phyloP scores from a whole-genome alignment of 2,113 vertebrate genomes.

The Myiopsitta monachus region DNA sequence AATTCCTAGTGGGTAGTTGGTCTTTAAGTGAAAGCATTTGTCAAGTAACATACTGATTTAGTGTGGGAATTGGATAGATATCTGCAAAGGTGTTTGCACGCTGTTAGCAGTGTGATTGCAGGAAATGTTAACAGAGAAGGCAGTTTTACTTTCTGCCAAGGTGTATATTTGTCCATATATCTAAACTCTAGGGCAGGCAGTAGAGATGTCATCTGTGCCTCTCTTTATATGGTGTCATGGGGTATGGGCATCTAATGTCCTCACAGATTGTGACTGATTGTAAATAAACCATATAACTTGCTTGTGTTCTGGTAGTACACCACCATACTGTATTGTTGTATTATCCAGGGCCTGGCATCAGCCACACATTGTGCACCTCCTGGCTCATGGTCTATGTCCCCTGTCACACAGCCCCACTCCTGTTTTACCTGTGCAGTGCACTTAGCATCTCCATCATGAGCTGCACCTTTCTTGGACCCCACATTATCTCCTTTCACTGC shows the following conservation, averaged over 20 bases:
- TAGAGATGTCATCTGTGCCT: not conserved
- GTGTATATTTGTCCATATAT: not conserved
- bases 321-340: not conserved
- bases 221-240: not conserved
- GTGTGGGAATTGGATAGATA: not conserved
- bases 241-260: not conserved
- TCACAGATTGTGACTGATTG: not conserved
- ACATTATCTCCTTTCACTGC: not conserved
- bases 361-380: not conserved
- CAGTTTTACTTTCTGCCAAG: not conserved
- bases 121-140: not conserved
- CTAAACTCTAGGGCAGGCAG: not conserved
- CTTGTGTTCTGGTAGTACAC: not conserved
- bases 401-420: not conserved
- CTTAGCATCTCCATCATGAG: not conserved
- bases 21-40: slow-evolving; percentile 5
- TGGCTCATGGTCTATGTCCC: not conserved
- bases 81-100: not conserved
- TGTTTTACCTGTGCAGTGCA: not conserved
- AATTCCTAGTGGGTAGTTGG: slow-evolving; percentile 32
- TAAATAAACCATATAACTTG: not conserved
- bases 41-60: not conserved
- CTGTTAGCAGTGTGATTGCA: not conserved
- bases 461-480: not conserved
- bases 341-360: not conserved